Conservation (phyloP, 37 sponge, comb jelly and placozoan species). For the Chondrilla cf. caribensis region DNA sequence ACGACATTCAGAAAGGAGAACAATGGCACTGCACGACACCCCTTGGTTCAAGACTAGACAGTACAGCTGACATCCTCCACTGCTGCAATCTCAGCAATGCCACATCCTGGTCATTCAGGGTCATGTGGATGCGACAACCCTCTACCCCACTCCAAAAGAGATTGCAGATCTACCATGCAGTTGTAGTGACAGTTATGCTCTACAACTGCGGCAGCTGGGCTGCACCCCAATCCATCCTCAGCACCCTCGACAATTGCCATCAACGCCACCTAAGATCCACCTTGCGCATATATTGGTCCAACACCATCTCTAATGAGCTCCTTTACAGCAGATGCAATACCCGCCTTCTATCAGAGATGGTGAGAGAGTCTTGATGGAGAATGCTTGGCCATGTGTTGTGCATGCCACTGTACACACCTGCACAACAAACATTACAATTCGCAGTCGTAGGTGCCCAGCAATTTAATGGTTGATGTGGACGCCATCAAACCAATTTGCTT, state of each 20-base stretch:
- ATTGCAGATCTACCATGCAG: slow-evolving; percentile 7
- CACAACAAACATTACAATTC: slow-evolving; percentile 7
- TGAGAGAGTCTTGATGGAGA: slow-evolving; percentile 7
- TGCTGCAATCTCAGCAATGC: slow-evolving; percentile 12
- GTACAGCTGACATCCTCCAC: slow-evolving; percentile 1
- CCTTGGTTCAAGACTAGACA: slow-evolving; percentile 22
- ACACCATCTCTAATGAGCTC: slow-evolving; percentile 20
- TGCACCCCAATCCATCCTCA: slow-evolving; percentile 5
- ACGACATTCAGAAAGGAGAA: slow-evolving; percentile 16
- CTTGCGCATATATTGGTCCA: slow-evolving; percentile 6
- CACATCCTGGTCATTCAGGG: slow-evolving; percentile 1
- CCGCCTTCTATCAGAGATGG: slow-evolving; percentile 22
- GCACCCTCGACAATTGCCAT: background rate
- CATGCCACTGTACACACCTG: slow-evolving; percentile 13
- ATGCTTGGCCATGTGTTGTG: slow-evolving; percentile 9
- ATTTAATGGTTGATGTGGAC: slow-evolving; percentile 3
- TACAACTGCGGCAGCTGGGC: slow-evolving; percentile 22
- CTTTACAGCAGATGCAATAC: slow-evolving; percentile 12
- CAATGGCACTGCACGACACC: slow-evolving; percentile 27
- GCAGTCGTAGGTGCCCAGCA: background rate
- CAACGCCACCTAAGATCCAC: slow-evolving; percentile 12
- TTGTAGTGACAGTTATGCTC: slow-evolving; percentile 8
- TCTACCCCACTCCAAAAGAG: slow-evolving; percentile 2
- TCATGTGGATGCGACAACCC: slow-evolving; percentile 19
- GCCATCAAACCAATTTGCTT: slow-evolving; percentile 14